Evolutionary conservation across 2,888 invertebrate genomes (phyloP).

Genomic region (Rhynchonema sp.): DNA sequence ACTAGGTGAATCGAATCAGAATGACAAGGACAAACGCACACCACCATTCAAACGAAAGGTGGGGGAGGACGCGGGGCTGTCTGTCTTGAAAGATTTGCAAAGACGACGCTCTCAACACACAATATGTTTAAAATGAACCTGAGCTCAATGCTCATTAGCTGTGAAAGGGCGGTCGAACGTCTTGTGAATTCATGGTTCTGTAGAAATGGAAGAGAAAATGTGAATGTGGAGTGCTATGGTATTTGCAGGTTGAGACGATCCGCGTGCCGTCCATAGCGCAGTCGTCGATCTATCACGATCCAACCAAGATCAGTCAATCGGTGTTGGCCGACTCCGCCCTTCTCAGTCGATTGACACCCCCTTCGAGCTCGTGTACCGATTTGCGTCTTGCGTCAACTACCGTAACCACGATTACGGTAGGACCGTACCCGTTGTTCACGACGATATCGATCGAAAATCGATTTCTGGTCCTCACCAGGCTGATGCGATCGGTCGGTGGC

Average conservation of each 20-base stretch:
- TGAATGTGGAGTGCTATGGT: neutral
- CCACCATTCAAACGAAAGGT: neutral
- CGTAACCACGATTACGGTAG: conserved; percentile 40
- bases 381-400: neutral
- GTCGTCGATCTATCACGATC: conserved; percentile 79
- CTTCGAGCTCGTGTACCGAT: conserved; percentile 2
- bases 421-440: conserved; percentile 71
- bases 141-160: too few species aligned
- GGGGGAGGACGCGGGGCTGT: neutral
- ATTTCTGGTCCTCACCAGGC: conserved; percentile 55
- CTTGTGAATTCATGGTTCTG: too few species aligned
- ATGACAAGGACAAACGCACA: too few species aligned
- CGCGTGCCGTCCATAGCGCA: conserved; percentile 70
- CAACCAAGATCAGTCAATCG: conserved; percentile 51
- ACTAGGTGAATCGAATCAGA: neutral
- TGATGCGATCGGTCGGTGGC: conserved; percentile 67
- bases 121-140: too few species aligned
- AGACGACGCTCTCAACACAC: too few species aligned
- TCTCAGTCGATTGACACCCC: conserved; percentile 27
- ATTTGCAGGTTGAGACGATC: conserved; percentile 41
- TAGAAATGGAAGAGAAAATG: neutral
- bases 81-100: neutral
- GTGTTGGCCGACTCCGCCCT: conserved; percentile 65
- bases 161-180: too few species aligned
- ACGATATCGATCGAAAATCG: conserved; percentile 74